Evolutionary conservation across 2,888 invertebrate genomes (phyloP), one percentile per base, ranked within the genome.

Genomic region (Oligia latruncula): DNA sequence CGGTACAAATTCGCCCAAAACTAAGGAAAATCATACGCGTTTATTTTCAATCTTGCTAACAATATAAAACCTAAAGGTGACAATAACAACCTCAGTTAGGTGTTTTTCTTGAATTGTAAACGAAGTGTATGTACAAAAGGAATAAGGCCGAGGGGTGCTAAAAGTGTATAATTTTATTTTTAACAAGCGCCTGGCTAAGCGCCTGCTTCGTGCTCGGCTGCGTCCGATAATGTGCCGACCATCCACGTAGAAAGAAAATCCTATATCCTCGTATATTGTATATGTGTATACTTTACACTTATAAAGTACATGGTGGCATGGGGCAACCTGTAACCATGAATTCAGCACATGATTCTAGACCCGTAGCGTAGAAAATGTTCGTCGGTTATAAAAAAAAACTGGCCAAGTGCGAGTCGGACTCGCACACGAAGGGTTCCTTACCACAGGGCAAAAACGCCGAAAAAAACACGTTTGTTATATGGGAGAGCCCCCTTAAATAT

Each of bases 151-250:
- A 82, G 87, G 91, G 92, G 91, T 91, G 94, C 91, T 93, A 94
- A 94, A 94, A 94, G 94, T 93, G 93, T 94, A 93, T 93, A 92
- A 94, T 93, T 94, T 95, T 95, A 95, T 95, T 95, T 95, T 95
- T 94, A 95, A 94, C 95, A 93, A 95, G 93, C 93, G 90, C 88
- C 91, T 87, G 90, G 91, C 92, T 93, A 93, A 92, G 94, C 92
- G 92, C 89, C 89, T 87, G 83, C 90, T 94, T 94, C 93, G 93
- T 93, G 95, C 94, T 93, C 92, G 91, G 93, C 88, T 93, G 95
- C 92, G 89, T 92, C 86, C 92, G 92, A 94, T 95, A 95, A 94
- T 93, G 92, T 93, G 93, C 90, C 91, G 88, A 86, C 90, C 93
- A 92, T 91, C 93, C 93, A 92, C 89, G 92, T 93, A 93, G 93